Base-by-base conservation (phyloP, 2,888 invertebrate genomes). In the Nemotelus pantherinus region DNA sequence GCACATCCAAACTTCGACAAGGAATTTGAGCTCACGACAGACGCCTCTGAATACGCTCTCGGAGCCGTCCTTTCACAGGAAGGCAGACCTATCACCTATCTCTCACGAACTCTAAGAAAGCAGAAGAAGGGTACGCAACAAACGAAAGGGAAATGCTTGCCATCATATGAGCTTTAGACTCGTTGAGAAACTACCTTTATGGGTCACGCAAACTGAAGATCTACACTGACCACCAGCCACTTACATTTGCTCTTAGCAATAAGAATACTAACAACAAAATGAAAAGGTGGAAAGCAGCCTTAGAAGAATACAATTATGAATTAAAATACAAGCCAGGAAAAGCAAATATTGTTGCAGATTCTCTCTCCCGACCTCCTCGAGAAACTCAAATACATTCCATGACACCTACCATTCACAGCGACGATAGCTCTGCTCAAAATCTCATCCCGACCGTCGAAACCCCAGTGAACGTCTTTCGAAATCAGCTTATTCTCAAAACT, bases 241-340 rank as follows among this genome's bases (percentile, higher is more conserved):
- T 80, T 2, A 79, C 79, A 2, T 79, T 65, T 44, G 77, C 77
- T 0, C 58, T 77, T 1, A 79, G 79, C n/a, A 65, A 71, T 9
- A 80, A 80, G 72, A 80, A 80, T 41, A 71, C 75, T 41, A 74
- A 10, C 65, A 79, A 39, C 47, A 79, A 77, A 78, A 60, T 74
- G 72, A 50, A 25, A 25, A 25, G 25, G 25, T 25, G 25, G 25
- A 25, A 25, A 25, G 25, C 25, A 25, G 25, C 25, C 41, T 25
- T 77, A 41, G 79, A 79, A 68, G 79, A 47, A 79, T 58, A 58
- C 25, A 25, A 58, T 58, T n/a, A 58, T 58, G 58, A 58, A 25
- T 5, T 58, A n/a, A 9, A 50, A 68, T 80, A 79, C 41, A 80
- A 79, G 47, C 77, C 70, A 1, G 63, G 67, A 39, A 77, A 76